Evolutionary conservation across 2,797 vertebrate species (phyloP).

Genomic region (Alectoris magna): DNA sequence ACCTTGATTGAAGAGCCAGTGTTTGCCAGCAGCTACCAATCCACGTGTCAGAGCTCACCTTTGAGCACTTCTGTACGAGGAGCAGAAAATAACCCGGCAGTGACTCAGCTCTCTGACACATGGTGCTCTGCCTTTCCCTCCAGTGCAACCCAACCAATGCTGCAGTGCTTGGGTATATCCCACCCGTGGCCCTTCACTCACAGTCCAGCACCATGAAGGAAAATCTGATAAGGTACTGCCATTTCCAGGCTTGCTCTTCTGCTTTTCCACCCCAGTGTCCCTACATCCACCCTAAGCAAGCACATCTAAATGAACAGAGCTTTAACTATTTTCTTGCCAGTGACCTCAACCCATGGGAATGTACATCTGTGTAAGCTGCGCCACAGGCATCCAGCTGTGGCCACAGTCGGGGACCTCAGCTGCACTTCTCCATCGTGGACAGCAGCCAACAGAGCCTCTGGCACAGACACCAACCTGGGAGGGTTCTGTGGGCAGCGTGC

Average conservation of each 20-base stretch:
- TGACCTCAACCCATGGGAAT: background rate
- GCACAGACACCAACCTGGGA: background rate
- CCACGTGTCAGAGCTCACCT: background rate
- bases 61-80: background rate
- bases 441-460: background rate
- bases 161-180: background rate
- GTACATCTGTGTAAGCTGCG: background rate
- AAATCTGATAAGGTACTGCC: background rate
- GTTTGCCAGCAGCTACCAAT: background rate
- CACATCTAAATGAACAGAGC: fast-evolving
- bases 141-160: background rate
- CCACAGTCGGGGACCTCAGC: background rate
- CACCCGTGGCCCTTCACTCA: background rate
- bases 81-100: background rate
- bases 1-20: background rate
- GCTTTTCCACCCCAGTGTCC: background rate
- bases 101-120: conserved; percentile 51
- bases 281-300: background rate
- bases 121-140: background rate
- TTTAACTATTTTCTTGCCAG: background rate
- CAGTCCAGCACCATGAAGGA: fast-evolving
- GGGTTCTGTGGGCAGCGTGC: background rate
- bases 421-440: background rate
- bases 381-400: background rate
- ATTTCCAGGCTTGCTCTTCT: background rate